A percentile compares a stretch with the other conserved stretches of the same genome.
Conservation (phyloP, 2,113 vertebrate genomes). For the Lasiurus cinereus region DNA sequence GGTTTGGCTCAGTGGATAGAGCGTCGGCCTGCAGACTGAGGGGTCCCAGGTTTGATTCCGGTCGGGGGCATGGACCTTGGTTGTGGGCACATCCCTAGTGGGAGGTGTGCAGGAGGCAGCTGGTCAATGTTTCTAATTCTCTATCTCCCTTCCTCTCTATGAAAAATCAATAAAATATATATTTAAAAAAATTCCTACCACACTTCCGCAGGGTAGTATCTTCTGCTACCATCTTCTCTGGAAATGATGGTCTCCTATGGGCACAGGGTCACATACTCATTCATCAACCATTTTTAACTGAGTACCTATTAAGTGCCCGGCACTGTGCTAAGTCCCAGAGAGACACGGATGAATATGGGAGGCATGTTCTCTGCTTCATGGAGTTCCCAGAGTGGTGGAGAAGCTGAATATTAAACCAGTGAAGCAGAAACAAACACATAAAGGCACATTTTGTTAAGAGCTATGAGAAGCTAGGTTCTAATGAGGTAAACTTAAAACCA, state of each 20-base stretch:
- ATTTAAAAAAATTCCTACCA: not conserved
- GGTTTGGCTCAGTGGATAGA: too few relatives aligned
- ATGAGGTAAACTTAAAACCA: not conserved
- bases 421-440: not conserved
- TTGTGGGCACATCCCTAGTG: too few relatives aligned
- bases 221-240: not conserved
- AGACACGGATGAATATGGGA: not conserved
- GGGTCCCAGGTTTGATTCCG: too few relatives aligned
- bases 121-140: too few relatives aligned
- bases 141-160: too few relatives aligned
- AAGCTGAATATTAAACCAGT: not conserved
- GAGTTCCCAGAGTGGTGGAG: not conserved
- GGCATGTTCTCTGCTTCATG: not conserved
- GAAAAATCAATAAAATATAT: too few relatives aligned
- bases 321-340: not conserved
- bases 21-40: too few relatives aligned
- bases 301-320: not conserved
- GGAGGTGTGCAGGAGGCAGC: too few relatives aligned
- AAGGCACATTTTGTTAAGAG: not conserved
- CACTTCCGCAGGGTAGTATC: not conserved
- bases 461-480: not conserved
- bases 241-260: not conserved
- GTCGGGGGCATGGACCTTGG: too few relatives aligned
- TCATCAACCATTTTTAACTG: not conserved
- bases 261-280: not conserved